A percentile compares a stretch with the other conserved stretches of the same genome.
Conservation (phyloP, 2,888 invertebrate genomes). For the Myopa testacea region DNA sequence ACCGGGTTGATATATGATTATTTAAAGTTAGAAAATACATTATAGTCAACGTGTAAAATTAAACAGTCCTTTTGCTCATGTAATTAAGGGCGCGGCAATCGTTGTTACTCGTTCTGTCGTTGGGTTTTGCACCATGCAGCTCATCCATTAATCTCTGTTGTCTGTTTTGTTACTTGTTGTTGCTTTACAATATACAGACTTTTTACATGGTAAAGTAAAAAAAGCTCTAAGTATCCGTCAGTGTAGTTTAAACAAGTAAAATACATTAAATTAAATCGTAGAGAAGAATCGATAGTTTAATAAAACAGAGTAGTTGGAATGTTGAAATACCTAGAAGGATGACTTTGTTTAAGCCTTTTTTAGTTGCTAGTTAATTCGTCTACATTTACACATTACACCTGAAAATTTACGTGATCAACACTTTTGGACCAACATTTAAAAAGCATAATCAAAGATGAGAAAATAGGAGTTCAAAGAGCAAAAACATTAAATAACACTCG, state of each 20-base stretch:
- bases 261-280: no score
- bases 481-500: not conserved
- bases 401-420: no score
- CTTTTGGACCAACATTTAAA: no score
- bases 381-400: not conserved
- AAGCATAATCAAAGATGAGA: no score
- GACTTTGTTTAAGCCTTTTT: not conserved
- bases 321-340: not conserved
- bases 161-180: conserved; percentile 23
- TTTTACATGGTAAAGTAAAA: not conserved
- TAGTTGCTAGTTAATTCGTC: not conserved
- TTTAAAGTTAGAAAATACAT: not conserved
- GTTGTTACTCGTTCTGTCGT: conserved; percentile 10
- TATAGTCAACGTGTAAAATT: not conserved
- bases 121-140: conserved; percentile 5
- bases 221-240: not conserved
- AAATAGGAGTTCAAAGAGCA: no score
- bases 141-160: conserved; percentile 22
- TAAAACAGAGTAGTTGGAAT: no score
- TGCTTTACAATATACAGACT: not conserved
- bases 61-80: not conserved
- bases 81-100: conserved; percentile 32
- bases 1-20: not conserved
- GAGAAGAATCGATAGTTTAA: no score
- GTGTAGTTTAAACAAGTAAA: no score